phyloP scores from a whole-genome alignment of 1,140 invertebrate genomes.

The Cephus cinctus region DNA sequence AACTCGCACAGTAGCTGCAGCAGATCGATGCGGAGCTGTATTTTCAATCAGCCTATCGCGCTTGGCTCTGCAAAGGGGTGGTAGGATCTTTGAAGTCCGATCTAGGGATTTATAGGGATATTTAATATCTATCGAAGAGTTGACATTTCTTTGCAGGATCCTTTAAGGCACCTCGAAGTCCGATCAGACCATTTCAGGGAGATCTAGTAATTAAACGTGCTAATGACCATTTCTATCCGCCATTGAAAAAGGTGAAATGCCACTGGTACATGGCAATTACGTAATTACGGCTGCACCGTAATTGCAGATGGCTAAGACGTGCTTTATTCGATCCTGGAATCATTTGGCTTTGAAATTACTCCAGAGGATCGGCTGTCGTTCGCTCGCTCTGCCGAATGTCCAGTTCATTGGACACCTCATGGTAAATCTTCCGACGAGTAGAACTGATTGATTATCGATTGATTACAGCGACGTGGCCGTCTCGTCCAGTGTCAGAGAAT shows the following conservation, averaged over 20 bases:
- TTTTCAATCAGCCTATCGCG: not conserved
- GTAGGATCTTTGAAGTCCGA: not conserved
- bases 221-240: too few relatives aligned
- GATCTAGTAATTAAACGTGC: too few relatives aligned
- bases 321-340: not conserved
- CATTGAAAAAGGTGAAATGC: not conserved
- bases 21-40: not conserved
- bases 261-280: constrained; percentile 12
- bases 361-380: not conserved
- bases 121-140: too few relatives aligned
- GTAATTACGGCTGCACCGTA: constrained; percentile 14
- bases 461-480: constrained; percentile 64
- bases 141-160: too few relatives aligned
- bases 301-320: constrained; percentile 6
- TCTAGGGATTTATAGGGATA: not conserved
- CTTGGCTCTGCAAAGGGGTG: too few relatives aligned
- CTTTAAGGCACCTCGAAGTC: too few relatives aligned
- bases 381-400: too few relatives aligned
- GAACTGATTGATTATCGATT: constrained; percentile 14
- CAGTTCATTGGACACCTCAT: too few relatives aligned
- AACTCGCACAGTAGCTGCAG: not conserved
- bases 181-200: too few relatives aligned
- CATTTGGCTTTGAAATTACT: not conserved
- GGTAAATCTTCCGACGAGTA: too few relatives aligned
- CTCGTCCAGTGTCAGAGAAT: constrained; percentile 58